Base-by-base conservation (phyloP, 2,888 invertebrate genomes). In the Ormyrus labotus region DNA sequence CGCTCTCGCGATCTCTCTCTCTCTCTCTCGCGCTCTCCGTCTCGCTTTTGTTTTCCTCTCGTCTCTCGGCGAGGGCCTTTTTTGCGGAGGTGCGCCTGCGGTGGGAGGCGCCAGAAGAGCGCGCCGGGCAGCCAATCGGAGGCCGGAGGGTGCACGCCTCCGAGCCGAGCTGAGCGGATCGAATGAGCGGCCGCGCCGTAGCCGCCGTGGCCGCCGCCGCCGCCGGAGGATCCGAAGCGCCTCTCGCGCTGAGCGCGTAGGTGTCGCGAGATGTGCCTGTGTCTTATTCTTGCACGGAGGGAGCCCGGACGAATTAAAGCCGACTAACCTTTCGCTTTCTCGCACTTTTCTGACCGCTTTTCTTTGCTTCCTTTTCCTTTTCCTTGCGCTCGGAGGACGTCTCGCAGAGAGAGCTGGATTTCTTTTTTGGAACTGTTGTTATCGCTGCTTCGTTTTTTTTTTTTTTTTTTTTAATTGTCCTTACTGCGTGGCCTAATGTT, bases 101-200 rank as follows among this genome's bases (percentile, higher is more conserved):
- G 84, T 88, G 87, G 88, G 88, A 87, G 88, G 85, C 82, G 85
- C 87, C 87, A 83, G 19, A 19, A 19, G 19, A 19, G 19, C 19
- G 19, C 19, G 19, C 70, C 76, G 79, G 76, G 74, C 87, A 85
- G 82, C 88, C 88, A 88, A 88, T 88, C 80, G 82, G 83, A 83
- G 77, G 80, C 75, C 73, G 75, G 83, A 72, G 84, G 87, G 85
- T 85, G 85, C 67, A 64, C 88, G 87, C 86, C 87, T 86, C 84
- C 86, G 81, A 72, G 67, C 83, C 83, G 85, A 84, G 80, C 68
- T 19, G 68, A 13, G 68, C 68, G 19, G 53, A 19, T 19, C 6
- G 60, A 60, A 60, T 13, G 60, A 60, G 13, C 60, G 19, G 9
- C 57, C 57, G 57, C 57, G 11, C 5, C 19, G 57, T 1, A 57